Evolutionary conservation across 2,113 vertebrate genomes (phyloP).

Genomic region (Oceanites oceanicus): DNA sequence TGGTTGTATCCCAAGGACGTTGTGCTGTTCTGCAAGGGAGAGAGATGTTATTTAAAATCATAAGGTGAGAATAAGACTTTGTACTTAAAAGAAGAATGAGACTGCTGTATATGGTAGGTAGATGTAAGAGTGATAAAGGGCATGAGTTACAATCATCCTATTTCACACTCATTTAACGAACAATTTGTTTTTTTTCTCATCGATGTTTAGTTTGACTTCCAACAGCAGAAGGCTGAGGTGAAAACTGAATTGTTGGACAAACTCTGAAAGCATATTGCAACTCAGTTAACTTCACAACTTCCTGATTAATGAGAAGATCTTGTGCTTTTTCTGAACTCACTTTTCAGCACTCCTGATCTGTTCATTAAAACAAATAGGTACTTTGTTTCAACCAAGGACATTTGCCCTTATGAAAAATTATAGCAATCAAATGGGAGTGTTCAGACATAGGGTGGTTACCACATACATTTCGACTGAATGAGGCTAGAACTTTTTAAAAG

Average conservation of each 20-base stretch:
- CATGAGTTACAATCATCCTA: not conserved
- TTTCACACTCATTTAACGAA: rapidly evolving
- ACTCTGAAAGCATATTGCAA: not conserved
- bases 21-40: not conserved
- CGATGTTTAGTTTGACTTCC: not conserved
- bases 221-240: not conserved
- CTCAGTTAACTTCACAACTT: not conserved
- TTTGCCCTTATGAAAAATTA: not conserved
- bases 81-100: not conserved
- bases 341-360: not conserved
- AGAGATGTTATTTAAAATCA: not conserved
- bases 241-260: not conserved
- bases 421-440: not conserved
- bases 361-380: not conserved
- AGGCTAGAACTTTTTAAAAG: not conserved
- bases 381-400: not conserved
- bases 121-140: not conserved
- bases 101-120: rapidly evolving
- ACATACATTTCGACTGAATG: not conserved
- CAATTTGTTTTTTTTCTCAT: not conserved
- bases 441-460: not conserved
- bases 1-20: not conserved
- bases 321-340: rapidly evolving
- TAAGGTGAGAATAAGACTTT: not conserved
- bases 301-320: not conserved